Evolutionary conservation across 2,113 vertebrate species (phyloP).

Genomic region (Litocranius walleri): DNA sequence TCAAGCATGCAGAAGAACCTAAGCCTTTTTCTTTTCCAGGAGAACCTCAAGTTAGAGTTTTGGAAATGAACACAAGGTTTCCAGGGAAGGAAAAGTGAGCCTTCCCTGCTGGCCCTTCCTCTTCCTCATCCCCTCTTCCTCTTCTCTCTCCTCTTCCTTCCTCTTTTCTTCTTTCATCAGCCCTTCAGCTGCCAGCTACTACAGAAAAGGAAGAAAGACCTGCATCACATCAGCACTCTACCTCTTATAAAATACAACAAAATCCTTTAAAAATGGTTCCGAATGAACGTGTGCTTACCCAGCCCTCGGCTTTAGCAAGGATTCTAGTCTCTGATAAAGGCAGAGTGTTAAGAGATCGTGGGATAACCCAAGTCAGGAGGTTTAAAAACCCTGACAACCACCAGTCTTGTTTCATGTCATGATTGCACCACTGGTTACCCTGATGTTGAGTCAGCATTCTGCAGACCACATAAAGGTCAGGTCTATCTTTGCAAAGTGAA

Average conservation of each 20-base stretch:
- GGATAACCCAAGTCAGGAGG: conserved; percentile 42
- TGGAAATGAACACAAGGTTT: conserved; percentile 25
- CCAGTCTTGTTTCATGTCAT: conserved; percentile 41
- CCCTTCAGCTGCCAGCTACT: not conserved
- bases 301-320: not conserved
- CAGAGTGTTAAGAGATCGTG: conserved; percentile 40
- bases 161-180: conserved; percentile 14
- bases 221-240: not conserved
- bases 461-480: conserved; percentile 51
- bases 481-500: conserved; percentile 59
- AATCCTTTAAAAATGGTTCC: not conserved
- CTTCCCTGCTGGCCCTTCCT: not conserved
- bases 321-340: conserved; percentile 53
- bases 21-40: not conserved
- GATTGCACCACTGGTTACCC: conserved; percentile 67
- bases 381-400: conserved; percentile 68
- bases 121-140: conserved; percentile 9
- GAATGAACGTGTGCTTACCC: not conserved
- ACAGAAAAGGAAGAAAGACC: not conserved
- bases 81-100: conserved; percentile 9
- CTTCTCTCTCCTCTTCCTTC: conserved; percentile 53
- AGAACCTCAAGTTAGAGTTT: not conserved
- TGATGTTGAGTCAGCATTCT: conserved; percentile 72
- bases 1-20: not conserved
- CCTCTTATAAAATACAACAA: not conserved